Evolutionary conservation across 92 coral and sea anemone genomes (phyloP).

Genomic region (Nematostella vectensis): DNA sequence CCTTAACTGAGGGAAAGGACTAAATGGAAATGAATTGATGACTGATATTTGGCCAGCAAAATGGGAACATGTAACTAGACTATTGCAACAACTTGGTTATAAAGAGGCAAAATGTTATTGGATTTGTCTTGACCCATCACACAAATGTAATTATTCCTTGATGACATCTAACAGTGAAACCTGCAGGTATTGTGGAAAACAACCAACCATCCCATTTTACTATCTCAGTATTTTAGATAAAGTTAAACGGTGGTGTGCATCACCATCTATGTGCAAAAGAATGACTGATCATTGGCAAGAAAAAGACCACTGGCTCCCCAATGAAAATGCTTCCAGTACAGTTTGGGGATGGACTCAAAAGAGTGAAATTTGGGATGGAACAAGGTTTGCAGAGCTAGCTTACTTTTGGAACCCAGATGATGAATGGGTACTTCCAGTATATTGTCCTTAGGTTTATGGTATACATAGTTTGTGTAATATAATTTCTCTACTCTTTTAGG

Average conservation of each 20-base stretch:
- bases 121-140: slow-evolving; percentile 34
- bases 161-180: slow-evolving; percentile 13
- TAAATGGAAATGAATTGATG: slow-evolving; percentile 21
- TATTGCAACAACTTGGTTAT: slow-evolving; percentile 18
- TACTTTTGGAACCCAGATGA: slow-evolving; percentile 53
- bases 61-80: slow-evolving; percentile 32
- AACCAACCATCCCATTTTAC: slow-evolving; percentile 42
- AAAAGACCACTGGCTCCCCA: slow-evolving; percentile 34
- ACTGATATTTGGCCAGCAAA: slow-evolving; percentile 36
- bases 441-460: slow-evolving; percentile 15
- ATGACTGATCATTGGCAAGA: slow-evolving; percentile 50
- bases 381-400: slow-evolving; percentile 29
- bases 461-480: neutral
- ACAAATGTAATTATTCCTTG: slow-evolving; percentile 27
- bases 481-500: neutral
- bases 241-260: slow-evolving; percentile 47
- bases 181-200: slow-evolving; percentile 37
- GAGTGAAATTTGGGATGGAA: slow-evolving; percentile 57
- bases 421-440: slow-evolving; percentile 41
- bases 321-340: too few relatives aligned
- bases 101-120: slow-evolving; percentile 25
- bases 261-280: slow-evolving; percentile 37
- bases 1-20: slow-evolving; percentile 27
- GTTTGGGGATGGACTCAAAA: slow-evolving; percentile 34
- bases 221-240: slow-evolving; percentile 37